Conservation (phyloP, 2,888 invertebrate species). For the Barypeithes pellucidus region DNA sequence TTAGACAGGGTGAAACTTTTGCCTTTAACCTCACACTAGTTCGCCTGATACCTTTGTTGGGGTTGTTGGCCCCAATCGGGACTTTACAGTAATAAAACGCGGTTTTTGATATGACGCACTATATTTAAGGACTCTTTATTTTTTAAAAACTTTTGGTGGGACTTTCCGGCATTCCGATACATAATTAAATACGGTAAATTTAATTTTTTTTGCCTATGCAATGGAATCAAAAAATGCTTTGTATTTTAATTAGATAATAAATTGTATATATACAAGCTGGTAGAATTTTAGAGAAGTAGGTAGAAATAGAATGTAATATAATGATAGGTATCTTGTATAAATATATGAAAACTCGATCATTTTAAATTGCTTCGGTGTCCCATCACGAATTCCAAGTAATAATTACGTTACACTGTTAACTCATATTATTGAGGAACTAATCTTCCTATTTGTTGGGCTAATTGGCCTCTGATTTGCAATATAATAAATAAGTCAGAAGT, state of each 20-base stretch:
- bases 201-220: background rate
- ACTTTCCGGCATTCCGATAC: slow-evolving; percentile 4
- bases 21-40: slow-evolving; percentile 32
- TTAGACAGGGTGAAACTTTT: slow-evolving; percentile 28
- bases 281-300: slow-evolving; percentile 7
- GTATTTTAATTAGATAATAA: background rate
- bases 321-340: no score
- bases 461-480: no score
- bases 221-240: slow-evolving; percentile 11
- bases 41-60: slow-evolving; percentile 29
- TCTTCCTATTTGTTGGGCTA: no score
- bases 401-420: no score
- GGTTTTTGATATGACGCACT: background rate
- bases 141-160: background rate
- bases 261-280: background rate
- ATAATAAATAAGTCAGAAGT: no score
- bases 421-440: no score
- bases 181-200: slow-evolving; percentile 7
- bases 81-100: background rate
- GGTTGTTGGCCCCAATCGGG: slow-evolving; percentile 31
- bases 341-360: no score
- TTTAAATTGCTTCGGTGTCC: no score
- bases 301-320: slow-evolving; percentile 6
- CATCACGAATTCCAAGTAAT: no score
- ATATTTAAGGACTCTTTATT: slow-evolving; percentile 5